Conservation (phyloP, 2,113 vertebrate genomes). For the Gymnorhina tibicen region DNA sequence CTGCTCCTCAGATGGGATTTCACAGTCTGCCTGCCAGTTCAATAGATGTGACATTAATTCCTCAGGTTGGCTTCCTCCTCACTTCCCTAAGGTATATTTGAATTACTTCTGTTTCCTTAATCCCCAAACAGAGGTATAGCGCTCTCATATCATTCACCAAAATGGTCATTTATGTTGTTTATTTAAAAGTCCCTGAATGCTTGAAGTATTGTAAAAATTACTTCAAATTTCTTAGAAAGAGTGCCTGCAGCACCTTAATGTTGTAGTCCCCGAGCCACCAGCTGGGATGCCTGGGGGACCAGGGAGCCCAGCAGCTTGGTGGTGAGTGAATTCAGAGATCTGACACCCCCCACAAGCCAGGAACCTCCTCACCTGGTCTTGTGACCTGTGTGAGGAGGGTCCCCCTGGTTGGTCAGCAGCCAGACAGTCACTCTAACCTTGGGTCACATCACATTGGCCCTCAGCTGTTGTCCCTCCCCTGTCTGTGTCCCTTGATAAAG, state of each 20-base stretch:
- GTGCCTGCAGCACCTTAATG: not conserved
- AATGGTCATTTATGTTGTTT: slow-evolving; percentile 13
- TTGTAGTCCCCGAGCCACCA: too few relatives aligned
- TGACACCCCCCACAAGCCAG: too few relatives aligned
- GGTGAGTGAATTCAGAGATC: too few relatives aligned
- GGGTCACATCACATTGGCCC: too few relatives aligned
- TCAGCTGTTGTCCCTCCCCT: too few relatives aligned
- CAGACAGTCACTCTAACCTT: too few relatives aligned
- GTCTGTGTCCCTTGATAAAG: too few relatives aligned
- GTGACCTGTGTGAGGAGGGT: too few relatives aligned
- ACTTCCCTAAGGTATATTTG: slow-evolving; percentile 9
- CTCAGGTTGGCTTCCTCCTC: not conserved
- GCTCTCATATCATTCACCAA: not conserved
- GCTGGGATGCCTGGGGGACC: too few relatives aligned
- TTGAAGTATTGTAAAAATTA: not conserved
- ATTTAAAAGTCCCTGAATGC: not conserved
- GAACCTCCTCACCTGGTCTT: too few relatives aligned
- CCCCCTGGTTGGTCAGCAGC: too few relatives aligned
- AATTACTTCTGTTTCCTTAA: slow-evolving; percentile 39
- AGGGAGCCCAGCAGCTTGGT: too few relatives aligned
- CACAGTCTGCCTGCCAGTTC: slow-evolving; percentile 39
- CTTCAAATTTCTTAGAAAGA: not conserved
- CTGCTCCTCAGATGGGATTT: slow-evolving; percentile 42
- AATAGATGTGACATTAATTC: not conserved
- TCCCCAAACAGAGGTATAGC: not conserved